phyloP scores from a whole-genome alignment of 2,797 vertebrate genomes.

The Myotis vivesi region DNA sequence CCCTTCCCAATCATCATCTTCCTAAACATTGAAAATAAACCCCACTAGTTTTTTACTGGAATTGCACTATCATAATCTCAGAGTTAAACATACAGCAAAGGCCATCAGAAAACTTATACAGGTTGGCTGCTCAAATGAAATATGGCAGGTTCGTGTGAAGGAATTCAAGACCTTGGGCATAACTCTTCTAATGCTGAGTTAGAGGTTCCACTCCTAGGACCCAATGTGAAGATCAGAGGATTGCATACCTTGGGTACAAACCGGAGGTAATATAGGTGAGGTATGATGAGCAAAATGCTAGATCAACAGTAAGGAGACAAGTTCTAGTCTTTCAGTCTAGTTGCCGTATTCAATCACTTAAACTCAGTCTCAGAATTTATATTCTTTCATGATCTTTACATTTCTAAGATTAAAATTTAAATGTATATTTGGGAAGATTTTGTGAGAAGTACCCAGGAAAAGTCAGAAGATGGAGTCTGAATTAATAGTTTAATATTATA shows the following conservation, averaged over 20 bases:
- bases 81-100: not conserved
- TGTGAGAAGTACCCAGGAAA: not conserved
- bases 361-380: not conserved
- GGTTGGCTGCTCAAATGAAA: not conserved
- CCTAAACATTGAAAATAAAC: not conserved
- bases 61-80: not conserved
- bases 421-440: not conserved
- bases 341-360: not conserved
- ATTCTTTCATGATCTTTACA: not conserved
- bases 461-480: constrained; percentile 21
- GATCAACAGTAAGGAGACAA: not conserved
- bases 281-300: not conserved
- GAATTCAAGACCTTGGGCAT: not conserved
- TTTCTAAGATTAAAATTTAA: not conserved
- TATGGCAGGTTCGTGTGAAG: not conserved
- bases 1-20: not conserved
- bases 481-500: constrained; percentile 37
- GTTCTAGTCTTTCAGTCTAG: not conserved
- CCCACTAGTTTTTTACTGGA: not conserved
- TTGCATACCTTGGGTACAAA: not conserved
- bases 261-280: not conserved
- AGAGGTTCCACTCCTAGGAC: not conserved
- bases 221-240: not conserved
- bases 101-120: not conserved
- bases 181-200: not conserved